These are phyloP conservation scores for Chaetophractus vellerosus DNA, from an alignment of 2,797 vertebrate genomes.

Conservation along the genomic window DNA sequence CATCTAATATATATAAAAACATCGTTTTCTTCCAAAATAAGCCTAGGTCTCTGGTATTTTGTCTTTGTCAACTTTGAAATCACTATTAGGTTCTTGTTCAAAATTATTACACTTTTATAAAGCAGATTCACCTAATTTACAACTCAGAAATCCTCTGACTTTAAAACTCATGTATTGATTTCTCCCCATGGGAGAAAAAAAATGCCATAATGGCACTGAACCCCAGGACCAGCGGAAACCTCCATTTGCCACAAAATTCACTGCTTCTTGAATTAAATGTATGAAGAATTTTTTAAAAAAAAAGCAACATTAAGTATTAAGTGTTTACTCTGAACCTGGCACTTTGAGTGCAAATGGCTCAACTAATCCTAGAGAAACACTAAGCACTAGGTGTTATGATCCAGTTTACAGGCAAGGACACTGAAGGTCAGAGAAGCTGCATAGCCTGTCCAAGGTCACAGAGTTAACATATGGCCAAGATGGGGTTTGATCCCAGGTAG, in stretches of 20 bases:
- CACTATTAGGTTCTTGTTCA: not conserved
- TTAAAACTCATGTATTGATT: constrained; percentile 35
- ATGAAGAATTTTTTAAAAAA: not conserved
- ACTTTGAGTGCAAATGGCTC: not conserved
- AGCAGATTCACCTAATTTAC: constrained; percentile 23
- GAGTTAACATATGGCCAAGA: not conserved
- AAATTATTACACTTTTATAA: constrained; percentile 16
- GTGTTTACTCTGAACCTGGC: not conserved
- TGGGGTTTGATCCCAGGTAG: not conserved
- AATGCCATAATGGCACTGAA: not conserved
- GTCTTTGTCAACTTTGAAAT: constrained; percentile 15
- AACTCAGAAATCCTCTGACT: constrained; percentile 41
- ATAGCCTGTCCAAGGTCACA: not conserved
- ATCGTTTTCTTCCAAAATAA: not conserved
- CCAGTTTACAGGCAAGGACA: not conserved
- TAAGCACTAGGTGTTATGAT: not conserved
- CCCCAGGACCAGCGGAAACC: not conserved
- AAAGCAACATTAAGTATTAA: not conserved
- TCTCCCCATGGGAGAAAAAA: not conserved
- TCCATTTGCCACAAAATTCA: not conserved
- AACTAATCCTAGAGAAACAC: not conserved
- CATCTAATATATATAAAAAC: not conserved
- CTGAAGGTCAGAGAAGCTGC: not conserved
- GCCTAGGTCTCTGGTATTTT: not conserved
- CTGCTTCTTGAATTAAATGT: not conserved